Conservation (phyloP, 2,113 vertebrate species). For the Drymodes brunneopygia region DNA sequence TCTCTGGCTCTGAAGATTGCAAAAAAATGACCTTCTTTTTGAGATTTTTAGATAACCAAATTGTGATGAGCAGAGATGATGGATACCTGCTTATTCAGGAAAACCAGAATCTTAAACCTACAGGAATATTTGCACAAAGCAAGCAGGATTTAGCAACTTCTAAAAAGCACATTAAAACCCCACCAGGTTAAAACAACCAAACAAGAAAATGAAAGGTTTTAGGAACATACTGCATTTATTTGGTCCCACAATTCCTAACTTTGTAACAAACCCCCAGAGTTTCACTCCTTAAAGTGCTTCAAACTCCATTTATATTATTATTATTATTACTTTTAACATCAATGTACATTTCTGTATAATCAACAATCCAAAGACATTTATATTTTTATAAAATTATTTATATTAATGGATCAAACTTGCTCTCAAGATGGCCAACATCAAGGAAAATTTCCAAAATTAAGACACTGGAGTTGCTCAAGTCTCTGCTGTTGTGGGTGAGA, state of each 20-base stretch:
- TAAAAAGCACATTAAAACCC: background rate
- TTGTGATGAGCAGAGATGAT: background rate
- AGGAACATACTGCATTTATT: conserved; percentile 59
- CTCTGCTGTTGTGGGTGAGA: background rate
- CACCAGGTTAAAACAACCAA: background rate
- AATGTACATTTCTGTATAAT: conserved; percentile 43
- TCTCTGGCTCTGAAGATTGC: background rate
- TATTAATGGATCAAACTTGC: conserved; percentile 7
- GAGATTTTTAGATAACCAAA: background rate
- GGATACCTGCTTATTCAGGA: background rate
- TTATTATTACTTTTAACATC: conserved; percentile 35
- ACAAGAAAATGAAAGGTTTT: background rate
- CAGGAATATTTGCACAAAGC: background rate
- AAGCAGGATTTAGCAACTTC: background rate
- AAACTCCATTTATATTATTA: conserved; percentile 66
- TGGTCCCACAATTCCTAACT: conserved; percentile 41
- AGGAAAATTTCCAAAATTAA: background rate
- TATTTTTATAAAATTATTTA: conserved; percentile 44
- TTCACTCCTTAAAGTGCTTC: conserved; percentile 70
- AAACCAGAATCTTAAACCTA: background rate
- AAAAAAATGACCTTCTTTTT: background rate
- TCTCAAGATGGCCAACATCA: background rate
- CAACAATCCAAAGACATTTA: conserved; percentile 23
- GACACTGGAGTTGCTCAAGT: background rate
- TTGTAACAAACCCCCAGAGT: conserved; percentile 33